Percentiles rank a stretch among this genome's conserved stretches.
These are phyloP conservation scores for Drosophila carrolli DNA, from an alignment of 1,140 invertebrate species.

Conservation along the genomic window DNA sequence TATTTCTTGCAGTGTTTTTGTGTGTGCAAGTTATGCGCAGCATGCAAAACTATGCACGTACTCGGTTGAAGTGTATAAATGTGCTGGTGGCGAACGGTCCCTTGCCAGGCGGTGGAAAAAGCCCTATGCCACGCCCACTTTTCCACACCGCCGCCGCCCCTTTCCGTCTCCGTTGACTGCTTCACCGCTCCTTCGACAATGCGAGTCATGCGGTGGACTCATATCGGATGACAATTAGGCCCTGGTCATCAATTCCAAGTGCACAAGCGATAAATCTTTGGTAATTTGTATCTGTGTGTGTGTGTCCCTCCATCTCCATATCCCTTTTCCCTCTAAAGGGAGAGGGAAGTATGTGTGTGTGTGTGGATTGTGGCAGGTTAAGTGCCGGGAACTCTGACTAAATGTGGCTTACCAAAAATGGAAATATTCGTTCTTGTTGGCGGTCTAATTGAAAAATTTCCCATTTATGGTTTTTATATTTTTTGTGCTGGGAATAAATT, in stretches of 20 bases:
- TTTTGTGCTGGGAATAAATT: constrained; percentile 23
- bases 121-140: constrained; percentile 22
- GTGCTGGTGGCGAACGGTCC: constrained; percentile 59
- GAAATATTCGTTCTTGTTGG: constrained; percentile 58
- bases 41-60: constrained; percentile 81
- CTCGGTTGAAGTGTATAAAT: constrained; percentile 79
- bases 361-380: constrained; percentile 39
- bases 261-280: constrained; percentile 82
- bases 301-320: constrained; percentile 22
- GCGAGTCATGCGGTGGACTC: constrained; percentile 81
- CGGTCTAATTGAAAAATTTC: constrained; percentile 63
- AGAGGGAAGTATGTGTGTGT: background rate
- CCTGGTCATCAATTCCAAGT: constrained; percentile 82
- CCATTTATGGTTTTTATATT: constrained; percentile 21
- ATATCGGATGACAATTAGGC: constrained; percentile 83
- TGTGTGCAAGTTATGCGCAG: constrained; percentile 74
- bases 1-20: constrained; percentile 14
- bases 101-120: constrained; percentile 34
- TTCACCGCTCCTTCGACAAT: constrained; percentile 64
- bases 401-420: constrained; percentile 57
- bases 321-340: background rate
- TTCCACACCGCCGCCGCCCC: constrained; percentile 22
- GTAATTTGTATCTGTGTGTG: constrained; percentile 72
- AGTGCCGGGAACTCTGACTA: constrained; percentile 51
- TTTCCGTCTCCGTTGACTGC: constrained; percentile 30